These are phyloP conservation scores for Tinea semifulvella DNA, from an alignment of 2,888 invertebrate genomes.

Conservation along the genomic window DNA sequence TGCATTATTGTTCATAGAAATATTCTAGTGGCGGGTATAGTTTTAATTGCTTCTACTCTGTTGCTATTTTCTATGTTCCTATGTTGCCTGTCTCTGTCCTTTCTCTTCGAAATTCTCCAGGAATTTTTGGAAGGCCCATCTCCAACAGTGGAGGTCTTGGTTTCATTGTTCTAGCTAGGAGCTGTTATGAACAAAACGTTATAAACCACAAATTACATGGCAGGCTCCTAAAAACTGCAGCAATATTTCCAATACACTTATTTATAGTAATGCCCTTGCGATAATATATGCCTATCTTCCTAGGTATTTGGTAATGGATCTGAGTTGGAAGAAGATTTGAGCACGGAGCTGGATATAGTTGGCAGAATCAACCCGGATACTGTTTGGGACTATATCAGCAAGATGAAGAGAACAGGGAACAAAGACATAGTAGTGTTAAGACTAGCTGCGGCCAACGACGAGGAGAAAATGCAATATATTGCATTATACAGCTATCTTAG, in stretches of 20 bases:
- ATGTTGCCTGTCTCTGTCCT: too few species aligned
- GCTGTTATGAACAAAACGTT: too few species aligned
- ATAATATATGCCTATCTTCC: not conserved
- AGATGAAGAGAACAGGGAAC: conserved; percentile 87
- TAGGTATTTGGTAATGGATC: conserved; percentile 70
- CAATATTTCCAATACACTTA: not conserved
- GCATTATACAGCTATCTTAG: conserved; percentile 90
- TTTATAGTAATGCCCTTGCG: not conserved
- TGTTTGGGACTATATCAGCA: conserved; percentile 92
- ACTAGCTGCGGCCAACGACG: conserved; percentile 81
- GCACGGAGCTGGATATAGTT: conserved; percentile 83
- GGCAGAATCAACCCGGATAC: conserved; percentile 91
- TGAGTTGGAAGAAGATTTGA: conserved; percentile 77
- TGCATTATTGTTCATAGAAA: too few species aligned
- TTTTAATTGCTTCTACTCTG: too few species aligned
- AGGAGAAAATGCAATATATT: conserved; percentile 85
- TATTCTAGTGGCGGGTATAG: too few species aligned
- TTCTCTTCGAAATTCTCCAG: too few species aligned
- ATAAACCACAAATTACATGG: not conserved
- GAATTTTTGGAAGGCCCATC: too few species aligned
- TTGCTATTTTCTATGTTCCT: too few species aligned
- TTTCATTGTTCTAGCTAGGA: too few species aligned
- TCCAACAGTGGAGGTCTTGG: too few species aligned
- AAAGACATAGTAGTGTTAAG: conserved; percentile 88
- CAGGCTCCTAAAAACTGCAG: not conserved